These are phyloP conservation scores for Callaeas wilsoni DNA, from an alignment of 2,113 vertebrate genomes.

Conservation along the genomic window DNA sequence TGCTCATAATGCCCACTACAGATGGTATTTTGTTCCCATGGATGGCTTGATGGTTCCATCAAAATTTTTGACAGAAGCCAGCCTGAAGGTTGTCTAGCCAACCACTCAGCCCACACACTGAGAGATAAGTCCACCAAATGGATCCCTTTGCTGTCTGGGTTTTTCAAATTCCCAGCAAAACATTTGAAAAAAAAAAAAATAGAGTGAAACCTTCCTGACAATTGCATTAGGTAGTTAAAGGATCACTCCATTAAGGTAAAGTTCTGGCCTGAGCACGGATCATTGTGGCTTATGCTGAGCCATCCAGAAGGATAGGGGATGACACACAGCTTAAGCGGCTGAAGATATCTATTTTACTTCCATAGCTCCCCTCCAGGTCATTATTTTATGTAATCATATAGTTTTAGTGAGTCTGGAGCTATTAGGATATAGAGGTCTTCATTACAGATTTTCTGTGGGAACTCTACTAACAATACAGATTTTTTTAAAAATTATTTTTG, in stretches of 20 bases:
- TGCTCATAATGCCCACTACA: neutral
- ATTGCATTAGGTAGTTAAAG: neutral
- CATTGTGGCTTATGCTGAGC: neutral
- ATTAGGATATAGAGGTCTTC: neutral
- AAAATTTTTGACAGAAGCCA: constrained; percentile 11
- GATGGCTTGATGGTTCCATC: neutral
- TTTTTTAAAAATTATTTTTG: neutral
- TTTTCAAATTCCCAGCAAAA: neutral
- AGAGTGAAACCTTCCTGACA: neutral
- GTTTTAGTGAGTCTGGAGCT: neutral
- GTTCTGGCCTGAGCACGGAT: neutral
- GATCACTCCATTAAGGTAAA: neutral
- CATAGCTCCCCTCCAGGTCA: neutral
- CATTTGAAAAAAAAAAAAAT: neutral
- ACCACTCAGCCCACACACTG: neutral
- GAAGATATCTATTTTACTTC: neutral
- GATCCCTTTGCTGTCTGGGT: neutral
- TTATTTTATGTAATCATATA: neutral
- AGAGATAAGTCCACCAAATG: neutral
- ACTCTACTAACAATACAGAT: neutral
- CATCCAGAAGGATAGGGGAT: neutral
- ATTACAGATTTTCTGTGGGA: neutral
- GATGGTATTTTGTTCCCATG: neutral
- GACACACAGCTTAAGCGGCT: neutral
- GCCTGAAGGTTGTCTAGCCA: neutral